phyloP scores from a whole-genome alignment of 2,888 invertebrate species.

The Branchellion lobata region DNA sequence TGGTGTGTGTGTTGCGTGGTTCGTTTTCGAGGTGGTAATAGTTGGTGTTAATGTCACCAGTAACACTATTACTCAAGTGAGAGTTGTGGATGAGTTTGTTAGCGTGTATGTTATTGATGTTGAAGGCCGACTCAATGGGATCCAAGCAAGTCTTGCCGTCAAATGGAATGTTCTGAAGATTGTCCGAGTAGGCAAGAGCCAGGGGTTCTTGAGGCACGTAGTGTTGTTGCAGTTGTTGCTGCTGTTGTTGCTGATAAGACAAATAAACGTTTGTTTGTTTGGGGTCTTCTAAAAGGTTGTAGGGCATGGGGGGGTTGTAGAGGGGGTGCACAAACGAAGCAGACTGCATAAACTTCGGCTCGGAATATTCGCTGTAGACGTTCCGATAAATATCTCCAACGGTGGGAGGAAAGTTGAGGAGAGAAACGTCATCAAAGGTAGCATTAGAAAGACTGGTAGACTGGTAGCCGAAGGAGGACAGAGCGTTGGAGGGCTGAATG shows the following conservation, averaged over 20 bases:
- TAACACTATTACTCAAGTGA: not conserved
- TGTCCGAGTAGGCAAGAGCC: not conserved
- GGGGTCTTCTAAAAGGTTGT: not conserved
- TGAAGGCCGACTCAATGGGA: not conserved
- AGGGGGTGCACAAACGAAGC: conserved; percentile 29
- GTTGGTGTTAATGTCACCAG: not conserved
- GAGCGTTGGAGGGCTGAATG: conserved; percentile 7
- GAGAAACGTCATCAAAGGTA: conserved; percentile 17
- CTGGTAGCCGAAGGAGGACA: conserved; percentile 16
- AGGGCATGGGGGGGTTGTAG: conserved; percentile 5
- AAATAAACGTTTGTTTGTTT: conserved; percentile 10
- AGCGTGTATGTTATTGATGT: not conserved
- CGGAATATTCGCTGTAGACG: conserved; percentile 23
- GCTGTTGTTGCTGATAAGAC: conserved; percentile 36
- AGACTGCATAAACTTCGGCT: conserved; percentile 23
- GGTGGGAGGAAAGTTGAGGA: conserved; percentile 26
- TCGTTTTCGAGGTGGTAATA: not conserved
- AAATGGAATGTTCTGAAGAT: not conserved
- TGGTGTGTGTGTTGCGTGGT: too few species aligned
- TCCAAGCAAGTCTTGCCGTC: not conserved
- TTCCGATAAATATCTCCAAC: conserved; percentile 37
- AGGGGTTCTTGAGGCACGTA: not conserved
- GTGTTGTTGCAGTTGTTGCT: conserved; percentile 11
- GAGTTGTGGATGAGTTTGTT: conserved; percentile 1
- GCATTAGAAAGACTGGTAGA: not conserved